Evolutionary conservation across 2,113 vertebrate species (phyloP), one percentile per base, ranked within the genome.

Genomic region (Mesocricetus auratus): DNA sequence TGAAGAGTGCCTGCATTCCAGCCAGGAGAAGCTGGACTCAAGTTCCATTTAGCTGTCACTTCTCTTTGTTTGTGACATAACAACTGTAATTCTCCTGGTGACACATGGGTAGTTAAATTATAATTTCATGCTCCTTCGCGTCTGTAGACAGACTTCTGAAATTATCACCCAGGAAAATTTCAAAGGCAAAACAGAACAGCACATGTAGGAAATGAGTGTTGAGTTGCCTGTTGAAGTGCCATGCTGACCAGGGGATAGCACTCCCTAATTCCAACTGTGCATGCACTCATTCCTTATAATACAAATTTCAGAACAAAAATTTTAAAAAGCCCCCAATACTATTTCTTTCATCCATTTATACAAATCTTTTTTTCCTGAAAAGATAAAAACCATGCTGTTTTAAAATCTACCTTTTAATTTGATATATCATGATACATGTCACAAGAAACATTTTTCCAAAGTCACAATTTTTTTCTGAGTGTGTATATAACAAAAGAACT

Each of bases 51-150:
- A 81, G 53, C 60, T 73, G 15, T 75, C 85, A 53, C 42, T 95
- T 90, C 83, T 78, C 31, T 79, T 88, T 50, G 56, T 29, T 94
- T 96, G 47, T 95, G 62, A 90, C 7, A 68, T 0, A 96, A 45
- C 0, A 9, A 19, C 74, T 36, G 24, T 78, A 39, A 64, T 77
- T 95, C 86, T 39, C 68, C 81, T 62, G 13, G 31, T 89, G 78
- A 60, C 42, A 75, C n/a, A 73, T 31, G 86, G 86, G 83, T 91
- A 93, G 83, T 97, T 97, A 93, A 90, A 95, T 89, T 75, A 94
- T 85, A 82, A 96, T 89, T 74, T 62, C 91, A 90, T 10, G 50
- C 33, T n/a, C 26, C 45, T 56, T 53, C 66, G 39, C 45, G 71
- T 53, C 64, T 88, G 75, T 86, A 78, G 53, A 64, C 31, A 91